Evolutionary conservation across 1,140 invertebrate genomes (phyloP).

Genomic region (Bombus haemorrhoidalis): DNA sequence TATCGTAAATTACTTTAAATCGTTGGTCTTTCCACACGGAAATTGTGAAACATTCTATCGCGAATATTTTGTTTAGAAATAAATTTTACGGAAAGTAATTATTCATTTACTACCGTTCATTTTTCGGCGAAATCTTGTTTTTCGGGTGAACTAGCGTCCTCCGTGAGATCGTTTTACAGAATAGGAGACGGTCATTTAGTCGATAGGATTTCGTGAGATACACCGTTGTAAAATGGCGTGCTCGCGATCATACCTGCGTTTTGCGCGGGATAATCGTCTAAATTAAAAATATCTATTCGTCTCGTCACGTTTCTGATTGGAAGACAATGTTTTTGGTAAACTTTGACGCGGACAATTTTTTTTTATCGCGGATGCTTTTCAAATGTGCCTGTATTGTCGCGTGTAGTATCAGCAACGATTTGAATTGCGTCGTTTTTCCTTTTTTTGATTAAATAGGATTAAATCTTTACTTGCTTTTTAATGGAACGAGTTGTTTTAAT

Average conservation of each 20-base stretch:
- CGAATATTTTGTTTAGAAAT: background rate
- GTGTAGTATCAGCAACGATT: background rate
- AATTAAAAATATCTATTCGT: background rate
- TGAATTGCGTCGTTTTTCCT: too few relatives aligned
- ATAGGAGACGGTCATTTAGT: background rate
- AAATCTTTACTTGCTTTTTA: too few relatives aligned
- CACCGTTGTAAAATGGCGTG: background rate
- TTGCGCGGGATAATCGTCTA: background rate
- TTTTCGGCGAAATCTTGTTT: background rate
- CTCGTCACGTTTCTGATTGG: background rate
- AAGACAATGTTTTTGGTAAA: background rate
- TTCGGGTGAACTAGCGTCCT: background rate
- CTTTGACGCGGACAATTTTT: background rate
- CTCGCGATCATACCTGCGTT: background rate
- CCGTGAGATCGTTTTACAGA: background rate
- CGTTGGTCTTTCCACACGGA: too few relatives aligned
- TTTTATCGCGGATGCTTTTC: background rate
- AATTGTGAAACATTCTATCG: background rate
- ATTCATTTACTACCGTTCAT: background rate
- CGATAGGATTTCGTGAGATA: background rate
- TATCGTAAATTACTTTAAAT: conserved; percentile 1
- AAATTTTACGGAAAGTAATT: background rate
- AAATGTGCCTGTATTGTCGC: background rate
- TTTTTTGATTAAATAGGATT: too few relatives aligned
- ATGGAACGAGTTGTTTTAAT: too few relatives aligned